Evolutionary conservation across 2,113 vertebrate genomes (phyloP), one percentile per base, ranked within the genome.

Genomic region (Oryzias celebensis): DNA sequence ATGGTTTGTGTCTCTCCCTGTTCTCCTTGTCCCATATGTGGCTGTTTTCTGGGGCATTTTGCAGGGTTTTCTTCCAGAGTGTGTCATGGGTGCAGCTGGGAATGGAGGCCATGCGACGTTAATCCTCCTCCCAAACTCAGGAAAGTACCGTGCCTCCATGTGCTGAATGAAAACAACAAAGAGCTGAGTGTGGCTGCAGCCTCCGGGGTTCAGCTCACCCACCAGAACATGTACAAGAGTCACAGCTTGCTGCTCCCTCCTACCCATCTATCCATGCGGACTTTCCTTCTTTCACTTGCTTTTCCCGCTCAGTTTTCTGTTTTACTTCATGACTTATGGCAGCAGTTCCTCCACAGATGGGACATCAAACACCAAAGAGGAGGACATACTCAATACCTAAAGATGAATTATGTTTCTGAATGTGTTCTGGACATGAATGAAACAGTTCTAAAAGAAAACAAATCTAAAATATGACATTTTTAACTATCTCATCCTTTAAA

Each of bases 111-210:
- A 79, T 79, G 91, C 85, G 89, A 90, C 77, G 80, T 79, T 91
- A 91, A 92, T 91, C 89, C 85, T 83, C 78, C 85, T 83, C 80
- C 83, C 74, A 76, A 48, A 81, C 77, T 82, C 85, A 88, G 90
- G 88, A 91, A 92, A 91, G 88, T 86, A 87, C 89, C 85, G 87
- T 83, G 85, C 82, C 87, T 90, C 84, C 74, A 90, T 90, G 86
- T 75, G 76, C 86, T 84, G 80, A 87, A 84, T 59, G 83, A 87
- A 89, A 86, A 91, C 90, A 91, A 93, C 91, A 93, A 93, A 93
- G 91, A 86, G 87, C 81, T 66, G 88, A 92, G 91, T 90, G 90
- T 91, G 90, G 85, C 86, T 89, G 81, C 85, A 87, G 90, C 90
- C 91, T 83, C 76, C 83, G 71, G 90, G 90, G 86, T 85, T 85